Conservation (phyloP, 2,888 invertebrate species). For the Acleris sparsana region DNA sequence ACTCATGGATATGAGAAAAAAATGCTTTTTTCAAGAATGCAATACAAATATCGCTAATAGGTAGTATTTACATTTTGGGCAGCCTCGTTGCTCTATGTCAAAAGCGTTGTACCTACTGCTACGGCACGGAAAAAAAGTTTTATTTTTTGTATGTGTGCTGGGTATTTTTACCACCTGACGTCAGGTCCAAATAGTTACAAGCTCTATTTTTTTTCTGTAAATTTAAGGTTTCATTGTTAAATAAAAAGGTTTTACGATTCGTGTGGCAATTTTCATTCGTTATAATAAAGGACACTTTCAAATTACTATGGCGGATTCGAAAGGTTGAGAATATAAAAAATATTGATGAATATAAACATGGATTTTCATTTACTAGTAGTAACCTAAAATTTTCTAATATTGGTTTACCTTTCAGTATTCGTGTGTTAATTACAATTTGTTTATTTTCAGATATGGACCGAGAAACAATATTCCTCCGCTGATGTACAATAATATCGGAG, state of each 20-base stretch:
- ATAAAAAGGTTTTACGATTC: slow-evolving; percentile 52
- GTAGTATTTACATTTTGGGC: no score
- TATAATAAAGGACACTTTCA: slow-evolving; percentile 14
- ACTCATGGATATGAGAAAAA: no score
- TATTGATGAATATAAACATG: no score
- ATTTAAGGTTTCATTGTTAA: neutral
- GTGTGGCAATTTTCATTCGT: slow-evolving; percentile 48
- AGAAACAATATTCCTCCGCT: slow-evolving; percentile 66
- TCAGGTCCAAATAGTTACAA: no score
- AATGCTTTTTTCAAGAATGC: no score
- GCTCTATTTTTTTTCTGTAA: neutral
- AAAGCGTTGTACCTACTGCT: no score
- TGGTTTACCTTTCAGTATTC: neutral
- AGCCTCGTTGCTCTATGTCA: neutral
- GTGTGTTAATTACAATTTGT: neutral
- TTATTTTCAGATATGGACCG: slow-evolving; percentile 69
- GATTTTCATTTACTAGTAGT: no score
- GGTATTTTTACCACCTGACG: no score
- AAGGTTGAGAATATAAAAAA: neutral
- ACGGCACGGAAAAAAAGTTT: no score
- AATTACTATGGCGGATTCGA: neutral
- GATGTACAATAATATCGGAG: slow-evolving; percentile 63
- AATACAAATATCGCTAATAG: no score
- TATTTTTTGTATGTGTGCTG: neutral
- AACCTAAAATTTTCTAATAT: neutral